Conservation (phyloP, 2,888 invertebrate species). For the Mactromeris polynyma region DNA sequence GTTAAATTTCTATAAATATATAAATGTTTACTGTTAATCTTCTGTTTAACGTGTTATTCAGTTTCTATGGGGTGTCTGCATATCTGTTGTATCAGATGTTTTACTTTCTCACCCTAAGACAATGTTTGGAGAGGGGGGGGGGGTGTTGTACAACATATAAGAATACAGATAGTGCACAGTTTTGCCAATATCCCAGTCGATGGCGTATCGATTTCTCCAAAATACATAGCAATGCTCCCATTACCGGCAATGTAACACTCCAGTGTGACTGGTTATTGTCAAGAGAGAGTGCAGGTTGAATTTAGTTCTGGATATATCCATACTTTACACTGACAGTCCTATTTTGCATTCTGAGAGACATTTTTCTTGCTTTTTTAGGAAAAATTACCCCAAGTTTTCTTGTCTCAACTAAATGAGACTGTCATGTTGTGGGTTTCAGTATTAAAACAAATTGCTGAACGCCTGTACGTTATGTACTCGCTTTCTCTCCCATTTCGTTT, state of each 20-base stretch:
- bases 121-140: not conserved
- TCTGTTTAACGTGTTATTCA: no score
- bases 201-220: constrained; percentile 16
- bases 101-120: not conserved
- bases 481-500: no score
- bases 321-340: not conserved
- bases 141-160: not conserved
- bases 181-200: not conserved
- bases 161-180: not conserved
- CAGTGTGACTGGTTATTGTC: not conserved
- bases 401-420: no score
- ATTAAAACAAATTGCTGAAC: no score
- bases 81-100: not conserved
- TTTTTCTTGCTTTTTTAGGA: no score
- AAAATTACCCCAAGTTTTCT: no score
- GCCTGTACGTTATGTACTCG: no score
- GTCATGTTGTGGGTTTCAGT: no score
- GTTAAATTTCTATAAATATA: no score
- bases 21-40: no score
- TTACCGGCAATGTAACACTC: not conserved
- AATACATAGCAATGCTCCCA: constrained; percentile 1
- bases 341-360: not conserved
- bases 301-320: not conserved
- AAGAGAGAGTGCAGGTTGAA: constrained; percentile 7
- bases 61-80: not conserved